phyloP scores from a whole-genome alignment of 2,888 invertebrate genomes.

The Zaprionus bogoriensis region DNA sequence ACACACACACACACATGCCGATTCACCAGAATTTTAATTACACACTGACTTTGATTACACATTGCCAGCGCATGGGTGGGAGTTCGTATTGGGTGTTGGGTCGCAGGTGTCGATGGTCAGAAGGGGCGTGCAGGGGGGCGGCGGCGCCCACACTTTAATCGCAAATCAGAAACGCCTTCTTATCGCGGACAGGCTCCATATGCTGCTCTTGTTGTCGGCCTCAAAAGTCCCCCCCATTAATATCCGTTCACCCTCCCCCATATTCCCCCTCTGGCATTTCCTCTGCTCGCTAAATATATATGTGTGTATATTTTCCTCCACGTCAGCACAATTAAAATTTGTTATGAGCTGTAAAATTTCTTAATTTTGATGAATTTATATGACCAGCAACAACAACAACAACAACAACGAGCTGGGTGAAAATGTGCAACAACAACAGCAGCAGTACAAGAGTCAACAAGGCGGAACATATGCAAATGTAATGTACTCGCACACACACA shows the following conservation, averaged over 20 bases:
- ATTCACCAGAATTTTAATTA: conserved; percentile 51
- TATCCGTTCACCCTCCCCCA: not conserved
- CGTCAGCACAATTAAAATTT: conserved; percentile 68
- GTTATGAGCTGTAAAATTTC: conserved; percentile 75
- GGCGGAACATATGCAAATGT: conserved; percentile 49
- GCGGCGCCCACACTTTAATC: conserved; percentile 37
- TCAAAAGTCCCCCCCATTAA: conserved; percentile 5
- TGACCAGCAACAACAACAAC: conserved; percentile 34
- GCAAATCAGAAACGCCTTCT: conserved; percentile 38
- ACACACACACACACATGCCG: not conserved
- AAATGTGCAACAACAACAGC: conserved; percentile 33
- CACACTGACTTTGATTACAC: conserved; percentile 48
- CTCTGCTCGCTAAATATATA: not conserved
- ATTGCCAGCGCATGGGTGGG: not conserved
- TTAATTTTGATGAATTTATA: conserved; percentile 74
- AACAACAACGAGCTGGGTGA: conserved; percentile 14
- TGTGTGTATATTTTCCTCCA: conserved; percentile 11
- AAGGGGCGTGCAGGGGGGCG: too few relatives aligned
- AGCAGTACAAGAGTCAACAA: conserved; percentile 21
- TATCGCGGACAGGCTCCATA: conserved; percentile 37
- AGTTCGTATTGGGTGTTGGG: not conserved
- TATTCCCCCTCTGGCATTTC: not conserved
- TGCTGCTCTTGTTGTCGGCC: conserved; percentile 14
- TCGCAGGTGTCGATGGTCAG: conserved; percentile 41
- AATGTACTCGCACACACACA: conserved; percentile 2